Base-by-base conservation (phyloP, 2,113 vertebrate genomes). In the Bostrychus sinensis region DNA sequence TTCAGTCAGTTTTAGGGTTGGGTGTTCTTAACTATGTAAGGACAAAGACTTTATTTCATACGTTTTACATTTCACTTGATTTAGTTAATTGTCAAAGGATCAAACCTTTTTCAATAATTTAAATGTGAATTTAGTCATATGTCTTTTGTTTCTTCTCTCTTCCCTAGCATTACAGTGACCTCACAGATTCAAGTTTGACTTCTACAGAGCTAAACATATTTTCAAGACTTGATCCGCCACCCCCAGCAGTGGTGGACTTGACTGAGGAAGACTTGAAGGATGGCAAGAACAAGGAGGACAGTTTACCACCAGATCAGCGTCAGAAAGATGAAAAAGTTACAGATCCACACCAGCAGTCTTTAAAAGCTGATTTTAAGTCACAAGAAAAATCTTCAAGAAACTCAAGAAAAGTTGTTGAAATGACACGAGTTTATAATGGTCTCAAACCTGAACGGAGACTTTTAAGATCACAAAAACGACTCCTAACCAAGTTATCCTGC, bases 111-210 rank as follows among this genome's bases (percentile, higher is more conserved):
- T n/a, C 5, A 42, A 19, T 17, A 4, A 14, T 34, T 22, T 19
- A 37, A 26, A 28, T 11, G 23, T 6, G 5, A 16, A 30, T 10
- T 30, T 16, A 7, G 13, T 9, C 37, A 12, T 13, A 28, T 51
- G 45, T 53, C 10, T 48, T 56, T n/a, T 30, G 4, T 39, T 3
- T 66, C 38, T 45, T 0, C 56, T 30, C 64, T 66, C 25, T 16
- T 17, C 11, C 5, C 62, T 59, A 90, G 89, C 26, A 25, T 32
- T 82, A 66, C 9, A 82, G 85, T 11, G 79, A 92, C 55, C 78
- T 90, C 68, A 78, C 58, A 10, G 75, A 80, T 51, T 50, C 72
- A 11, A 67, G 10, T 16, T 78, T 82, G 75, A 28, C 43, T 59
- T 13, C 66, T 66, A 32, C 70, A 10, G 65, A 62, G 25, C 64